A percentile compares a stretch with the other conserved stretches of the same genome.
phyloP scores from a whole-genome alignment of 2,888 invertebrate species.

The Drosophila lutescens region DNA sequence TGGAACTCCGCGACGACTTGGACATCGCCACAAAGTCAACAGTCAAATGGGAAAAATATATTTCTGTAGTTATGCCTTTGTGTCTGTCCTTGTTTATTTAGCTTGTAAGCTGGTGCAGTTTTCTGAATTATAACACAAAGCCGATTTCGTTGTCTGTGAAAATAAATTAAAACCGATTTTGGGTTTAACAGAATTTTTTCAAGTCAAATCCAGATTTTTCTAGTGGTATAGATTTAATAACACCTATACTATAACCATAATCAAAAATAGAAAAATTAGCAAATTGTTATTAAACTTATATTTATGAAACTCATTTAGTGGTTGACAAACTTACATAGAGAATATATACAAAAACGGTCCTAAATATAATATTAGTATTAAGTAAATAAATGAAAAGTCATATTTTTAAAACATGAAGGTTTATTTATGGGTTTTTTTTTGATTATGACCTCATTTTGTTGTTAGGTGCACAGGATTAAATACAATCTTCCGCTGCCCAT shows the following conservation, averaged over 20 bases:
- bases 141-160: too few species aligned
- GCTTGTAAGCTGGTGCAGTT: background rate
- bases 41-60: slow-evolving; percentile 1
- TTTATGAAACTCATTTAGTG: too few species aligned
- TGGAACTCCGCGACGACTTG: slow-evolving; percentile 7
- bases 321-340: too few species aligned
- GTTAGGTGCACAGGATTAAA: too few species aligned
- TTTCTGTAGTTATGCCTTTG: background rate
- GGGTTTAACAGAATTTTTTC: too few species aligned
- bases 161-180: too few species aligned
- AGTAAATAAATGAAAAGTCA: background rate
- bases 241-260: too few species aligned
- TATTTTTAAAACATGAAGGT: background rate
- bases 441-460: too few species aligned
- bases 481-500: too few species aligned
- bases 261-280: slow-evolving; percentile 16
- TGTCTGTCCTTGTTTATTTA: slow-evolving; percentile 4
- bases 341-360: too few species aligned
- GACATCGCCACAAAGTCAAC: slow-evolving; percentile 2
- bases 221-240: background rate
- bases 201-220: background rate
- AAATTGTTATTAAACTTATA: slow-evolving; percentile 4
- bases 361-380: background rate
- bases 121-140: background rate
- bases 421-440: background rate